Evolutionary conservation across 1,140 invertebrate genomes (phyloP).

Genomic region (Chionoecetes opilio): DNA sequence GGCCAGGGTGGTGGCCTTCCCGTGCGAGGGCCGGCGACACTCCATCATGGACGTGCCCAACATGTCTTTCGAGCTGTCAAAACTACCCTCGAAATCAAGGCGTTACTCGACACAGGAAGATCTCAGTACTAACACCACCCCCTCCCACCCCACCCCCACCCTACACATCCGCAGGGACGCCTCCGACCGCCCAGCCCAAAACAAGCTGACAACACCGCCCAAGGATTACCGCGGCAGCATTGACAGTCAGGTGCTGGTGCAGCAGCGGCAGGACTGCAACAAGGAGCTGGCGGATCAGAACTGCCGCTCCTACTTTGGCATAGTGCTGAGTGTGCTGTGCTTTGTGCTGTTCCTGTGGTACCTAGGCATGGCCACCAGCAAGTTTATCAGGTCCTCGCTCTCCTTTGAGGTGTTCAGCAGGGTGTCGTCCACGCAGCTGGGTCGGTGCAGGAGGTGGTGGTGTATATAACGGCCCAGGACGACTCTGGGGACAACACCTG

Average conservation of each 20-base stretch:
- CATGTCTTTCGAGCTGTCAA: neutral
- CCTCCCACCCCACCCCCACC: too few relatives aligned
- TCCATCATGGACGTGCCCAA: neutral
- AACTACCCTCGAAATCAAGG: neutral
- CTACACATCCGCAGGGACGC: neutral
- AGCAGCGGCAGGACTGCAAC: neutral
- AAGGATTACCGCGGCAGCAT: neutral
- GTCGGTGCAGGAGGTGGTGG: conserved; percentile 51
- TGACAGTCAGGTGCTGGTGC: neutral
- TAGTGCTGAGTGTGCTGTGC: conserved; percentile 50
- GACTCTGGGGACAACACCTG: neutral
- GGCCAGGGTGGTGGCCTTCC: neutral
- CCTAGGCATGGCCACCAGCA: conserved; percentile 58
- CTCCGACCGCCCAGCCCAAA: neutral
- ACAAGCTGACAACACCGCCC: neutral
- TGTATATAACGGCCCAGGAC: conserved; percentile 58
- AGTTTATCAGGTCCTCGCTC: conserved; percentile 36
- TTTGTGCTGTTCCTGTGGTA: conserved; percentile 70
- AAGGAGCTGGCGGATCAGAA: conserved; percentile 51
- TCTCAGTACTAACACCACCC: neutral
- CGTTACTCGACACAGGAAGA: neutral
- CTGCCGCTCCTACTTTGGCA: conserved; percentile 67
- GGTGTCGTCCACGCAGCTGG: neutral
- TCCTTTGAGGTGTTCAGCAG: conserved; percentile 40
- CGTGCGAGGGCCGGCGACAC: neutral